Evolutionary conservation across 2,888 invertebrate genomes (phyloP), one percentile per base, ranked within the genome.

Genomic region (Pseudococcus jackbeardsleyi): DNA sequence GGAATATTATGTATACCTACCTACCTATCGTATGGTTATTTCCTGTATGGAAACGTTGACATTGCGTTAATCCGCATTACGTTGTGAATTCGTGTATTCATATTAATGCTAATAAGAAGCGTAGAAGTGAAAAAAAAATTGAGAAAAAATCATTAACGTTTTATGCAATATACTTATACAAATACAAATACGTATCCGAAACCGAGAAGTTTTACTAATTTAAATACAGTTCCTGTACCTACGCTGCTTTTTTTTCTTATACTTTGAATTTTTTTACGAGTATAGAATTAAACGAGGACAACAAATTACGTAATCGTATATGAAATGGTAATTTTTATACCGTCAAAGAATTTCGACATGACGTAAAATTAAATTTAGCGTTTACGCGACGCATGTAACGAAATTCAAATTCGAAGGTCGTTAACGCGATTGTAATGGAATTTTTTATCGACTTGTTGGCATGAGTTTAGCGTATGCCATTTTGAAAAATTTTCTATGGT

Each of bases 401-500:
- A 79, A 79, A 79, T 79, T 79, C 42, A 79, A 79, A 79, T 79
- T 79, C 79, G 79, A 79, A 79, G 79, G 79, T 79, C 79, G 79
- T 79, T 42, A n/a, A 79, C n/a, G 42, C 46, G 79, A 42, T 79
- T 72, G 33, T 33, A 33, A 15, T 72, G 68, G 68, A 72, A 72
- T 72, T 39, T 79, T 79, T 79, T 42, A 79, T 79, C 42, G 19
- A 79, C 42, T 42, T 22, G 77, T 77, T 79, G 79, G 42, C 79
- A 79, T n/a, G 42, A 79, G 42, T 79, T 42, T 42, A 33, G 17
- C 79, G 42, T 42, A n/a, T 79, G 79, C 79, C 79, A 79, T 79
- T 79, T 79, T 79, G 79, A 19, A 79, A 79, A 19, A n/a, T 79
- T 79, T 77, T 22, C 12, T 26, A 0, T 7, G 19, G 7, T 59